Base-by-base conservation (phyloP, 2,888 invertebrate genomes). In the Latrodectus hesperus region DNA sequence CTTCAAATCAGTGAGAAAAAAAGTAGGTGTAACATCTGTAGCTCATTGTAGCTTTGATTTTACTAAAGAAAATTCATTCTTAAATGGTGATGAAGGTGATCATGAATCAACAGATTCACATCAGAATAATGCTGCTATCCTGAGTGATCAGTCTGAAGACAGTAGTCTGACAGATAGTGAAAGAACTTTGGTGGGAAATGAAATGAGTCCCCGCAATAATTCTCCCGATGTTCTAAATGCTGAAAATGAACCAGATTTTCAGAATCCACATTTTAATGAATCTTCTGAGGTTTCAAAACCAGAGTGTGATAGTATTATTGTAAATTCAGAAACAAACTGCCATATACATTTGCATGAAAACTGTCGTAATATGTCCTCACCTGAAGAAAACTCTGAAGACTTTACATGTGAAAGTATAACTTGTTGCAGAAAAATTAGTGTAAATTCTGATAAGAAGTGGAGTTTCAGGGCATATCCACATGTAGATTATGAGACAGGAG, bases 111-210 rank as follows among this genome's bases (percentile, higher is more conserved):
- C 84, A 17, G 81, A 85, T 55, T 84, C 88, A 6, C n/a, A 65
- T 3, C 84, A 84, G 73, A 74, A 79, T 22, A 71, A 75, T 65
- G 68, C n/a, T 51, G 81, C 84, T 38, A 91, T 91, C 6, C 91
- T 91, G 73, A 91, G 91, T 84, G 94, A 95, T 92, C 95, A 95
- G 91, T 95, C 95, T 90, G 95, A 96, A 91, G 95, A 96, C 91
- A 95, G 95, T 91, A 95, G 95, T 91, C 93, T 95, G 64, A 95
- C 95, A 89, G 95, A 95, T 91, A 95, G 95, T 90, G 96, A 96
- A 92, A 91, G 94, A 90, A 94, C 95, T 1, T 92, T 95, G 83
- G 94, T 94, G 38, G 94, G 94, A 14, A 94, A 94, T 90, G 91
- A 91, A 71, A 79, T 92, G 11, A 91, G 91, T 3, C 91, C 91